Evolutionary conservation across 2,797 vertebrate species (phyloP).

Genomic region (Zalophus californianus): DNA sequence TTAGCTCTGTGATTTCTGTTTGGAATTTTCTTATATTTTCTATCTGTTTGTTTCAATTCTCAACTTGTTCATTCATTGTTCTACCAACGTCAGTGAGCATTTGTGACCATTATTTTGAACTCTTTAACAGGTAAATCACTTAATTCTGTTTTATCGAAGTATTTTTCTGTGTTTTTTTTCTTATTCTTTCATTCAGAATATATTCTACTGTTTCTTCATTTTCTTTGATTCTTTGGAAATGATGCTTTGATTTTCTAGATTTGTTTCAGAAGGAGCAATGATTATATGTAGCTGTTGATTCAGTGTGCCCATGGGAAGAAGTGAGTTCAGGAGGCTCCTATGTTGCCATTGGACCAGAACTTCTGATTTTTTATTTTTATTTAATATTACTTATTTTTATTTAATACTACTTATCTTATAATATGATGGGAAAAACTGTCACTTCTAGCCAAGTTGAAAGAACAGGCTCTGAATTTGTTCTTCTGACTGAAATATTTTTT

Average conservation of each 20-base stretch:
- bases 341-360: not conserved
- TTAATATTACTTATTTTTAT: not conserved
- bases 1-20: not conserved
- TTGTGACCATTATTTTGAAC: not conserved
- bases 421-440: not conserved
- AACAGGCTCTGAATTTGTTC: not conserved
- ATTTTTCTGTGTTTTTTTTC: not conserved
- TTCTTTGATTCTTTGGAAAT: not conserved
- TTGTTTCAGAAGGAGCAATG: not conserved
- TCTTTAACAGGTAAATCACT: not conserved
- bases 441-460: not conserved
- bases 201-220: not conserved
- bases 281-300: not conserved
- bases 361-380: not conserved
- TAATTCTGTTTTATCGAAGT: not conserved
- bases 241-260: not conserved
- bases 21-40: not conserved
- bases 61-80: not conserved
- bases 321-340: not conserved
- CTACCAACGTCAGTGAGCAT: not conserved
- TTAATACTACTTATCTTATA: not conserved
- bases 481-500: not conserved
- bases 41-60: not conserved
- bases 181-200: not conserved
- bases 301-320: not conserved